Base-by-base conservation (phyloP, 2,888 invertebrate species). In the Tineola bisselliella region DNA sequence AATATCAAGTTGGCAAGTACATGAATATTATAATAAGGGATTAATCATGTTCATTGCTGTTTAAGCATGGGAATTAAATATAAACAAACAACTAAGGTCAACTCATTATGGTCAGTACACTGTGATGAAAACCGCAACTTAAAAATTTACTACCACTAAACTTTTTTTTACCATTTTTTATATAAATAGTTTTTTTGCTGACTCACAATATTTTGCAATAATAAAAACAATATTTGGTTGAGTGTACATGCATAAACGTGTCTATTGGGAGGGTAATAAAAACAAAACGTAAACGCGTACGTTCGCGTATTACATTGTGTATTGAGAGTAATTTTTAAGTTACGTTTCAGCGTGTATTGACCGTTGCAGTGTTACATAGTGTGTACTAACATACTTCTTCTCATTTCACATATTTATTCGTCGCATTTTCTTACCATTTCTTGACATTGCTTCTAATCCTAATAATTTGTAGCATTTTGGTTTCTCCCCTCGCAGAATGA, bases 371-470 rank as follows among this genome's bases (percentile, higher is more conserved):
- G 15, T 48, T 48, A 48, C 48, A 10, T 38, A 71, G 73, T 81
- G 82, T 83, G 76, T 69, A 84, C 82, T 86, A 86, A 86, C 83
- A 76, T 68, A 64, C 73, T 72, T 71, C 70, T 66, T 33, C 30
- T 48, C 54, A 54, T 54, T 25, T 54, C 19, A 13, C 54, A 44
- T 68, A 70, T 74, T 75, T 69, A 69, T 70, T 68, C 75, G 73
- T 75, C 66, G 72, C 72, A 71, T 25, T 75, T 67, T 69, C 71
- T 25, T 25, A 74, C 68, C 69, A 75, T 75, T 77, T 54, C 75
- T 74, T 75, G 71, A 79, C 78, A 77, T 77, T 72, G 84, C 84
- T 84, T 84, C 4, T 77, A 70, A 77, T 76, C 78, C 60, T 80
- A 78, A 77, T 79, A 74, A 72, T 71, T 74, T 72, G 77, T 82